These are phyloP conservation scores for Agapostemon virescens DNA, from an alignment of 2,888 invertebrate genomes.

Conservation along the genomic window DNA sequence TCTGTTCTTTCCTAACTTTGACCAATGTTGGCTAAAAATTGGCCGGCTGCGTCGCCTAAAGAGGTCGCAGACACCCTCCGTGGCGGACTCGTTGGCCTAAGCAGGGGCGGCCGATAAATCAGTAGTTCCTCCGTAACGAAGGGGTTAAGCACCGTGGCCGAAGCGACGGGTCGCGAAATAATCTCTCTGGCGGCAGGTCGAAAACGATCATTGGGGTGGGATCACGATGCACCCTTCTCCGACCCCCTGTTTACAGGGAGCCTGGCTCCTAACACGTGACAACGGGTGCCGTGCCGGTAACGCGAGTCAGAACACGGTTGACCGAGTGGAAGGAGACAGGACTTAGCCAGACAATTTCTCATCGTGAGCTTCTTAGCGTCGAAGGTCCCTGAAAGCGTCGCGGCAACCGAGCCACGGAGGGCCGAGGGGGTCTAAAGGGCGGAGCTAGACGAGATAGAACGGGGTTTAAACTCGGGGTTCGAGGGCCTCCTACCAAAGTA, in stretches of 20 bases:
- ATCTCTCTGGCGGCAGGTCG: neutral
- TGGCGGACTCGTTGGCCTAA: neutral
- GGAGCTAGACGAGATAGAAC: conserved; percentile 20
- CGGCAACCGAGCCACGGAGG: neutral
- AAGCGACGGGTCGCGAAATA: neutral
- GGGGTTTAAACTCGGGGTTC: conserved; percentile 26
- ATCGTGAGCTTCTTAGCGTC: conserved; percentile 68
- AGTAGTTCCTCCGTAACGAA: neutral
- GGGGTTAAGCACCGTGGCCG: neutral
- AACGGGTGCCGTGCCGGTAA: conserved; percentile 1
- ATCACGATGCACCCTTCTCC: neutral
- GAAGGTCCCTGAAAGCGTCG: conserved; percentile 43
- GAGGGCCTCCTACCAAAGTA: conserved; percentile 52
- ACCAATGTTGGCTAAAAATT: too few relatives aligned
- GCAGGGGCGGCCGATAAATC: neutral
- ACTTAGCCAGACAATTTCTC: conserved; percentile 68
- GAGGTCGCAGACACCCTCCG: too few relatives aligned
- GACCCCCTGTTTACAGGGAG: conserved; percentile 28
- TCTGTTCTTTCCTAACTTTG: too few relatives aligned
- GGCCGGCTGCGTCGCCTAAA: too few relatives aligned
- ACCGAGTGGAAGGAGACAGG: conserved; percentile 54
- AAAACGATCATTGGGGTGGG: neutral
- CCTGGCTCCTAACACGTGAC: conserved; percentile 8
- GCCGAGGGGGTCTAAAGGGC: neutral
- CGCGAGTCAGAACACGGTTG: conserved; percentile 44